Evolutionary conservation across 2,113 vertebrate species (phyloP), one percentile per base, ranked within the genome.

Genomic region (Sorex araneus): DNA sequence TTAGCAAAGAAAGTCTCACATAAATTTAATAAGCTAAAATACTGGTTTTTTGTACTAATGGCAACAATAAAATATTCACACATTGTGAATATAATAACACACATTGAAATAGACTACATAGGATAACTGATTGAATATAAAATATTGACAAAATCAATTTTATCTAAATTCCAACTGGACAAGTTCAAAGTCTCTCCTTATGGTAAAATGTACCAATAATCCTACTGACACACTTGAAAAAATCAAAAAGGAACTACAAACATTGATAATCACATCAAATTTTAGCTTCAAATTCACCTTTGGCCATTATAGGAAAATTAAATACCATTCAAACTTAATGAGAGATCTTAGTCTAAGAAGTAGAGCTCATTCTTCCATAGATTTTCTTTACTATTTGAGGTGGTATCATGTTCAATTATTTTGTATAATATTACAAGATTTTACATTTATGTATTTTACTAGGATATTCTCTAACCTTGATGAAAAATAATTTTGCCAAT

Each of bases 21-120:
- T 43, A 93, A 87, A 95, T 85, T 30, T 50, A 87, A 83, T 75
- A 94, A 77, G 90, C 27, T 57, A 47, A 87, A 74, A 64, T 10
- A 30, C 74, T 43, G 30, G 87, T 74, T 16, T 67, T 60, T 43
- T 84, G 85, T 90, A 71, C n/a, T 87, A 91, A 69, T 8, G 84
- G 2, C 79, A 89, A 90, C 57, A 60, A 60, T 60, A 21, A 60
- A 60, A 60, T 60, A 60, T 23, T 60, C 18, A 60, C 57, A n/a
- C n/a, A n/a, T 60, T 60, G 18, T 21, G 18, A n/a, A n/a, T n/a
- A n/a, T 50, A 74, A 27, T 43, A 89, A 75, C 15, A 76, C 1
- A 27, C 34, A 70, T 28, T 90, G 84, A 95, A 93, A 84, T 36
- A 78, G 45, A 70, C 13, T 76, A n/a, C 21, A 45, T 1, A 74